Conservation (phyloP, 2,888 invertebrate genomes). For the Agriopis aurantiaria region DNA sequence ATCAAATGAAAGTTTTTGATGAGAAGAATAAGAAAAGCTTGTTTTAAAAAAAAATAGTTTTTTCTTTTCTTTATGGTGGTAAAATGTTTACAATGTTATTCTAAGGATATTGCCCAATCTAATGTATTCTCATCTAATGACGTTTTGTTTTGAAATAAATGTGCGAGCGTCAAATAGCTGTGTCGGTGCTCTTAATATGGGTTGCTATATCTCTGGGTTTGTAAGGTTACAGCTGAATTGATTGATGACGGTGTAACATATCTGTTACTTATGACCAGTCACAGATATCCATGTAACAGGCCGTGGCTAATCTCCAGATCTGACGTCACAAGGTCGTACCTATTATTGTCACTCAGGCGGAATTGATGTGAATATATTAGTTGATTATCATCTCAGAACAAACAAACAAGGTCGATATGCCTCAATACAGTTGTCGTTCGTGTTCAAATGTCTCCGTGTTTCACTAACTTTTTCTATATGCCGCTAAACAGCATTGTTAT, state of each 20-base stretch:
- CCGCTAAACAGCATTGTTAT: not conserved
- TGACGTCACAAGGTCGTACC: conserved; percentile 16
- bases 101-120: no score
- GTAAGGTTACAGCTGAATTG: conserved; percentile 21
- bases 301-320: conserved; percentile 24
- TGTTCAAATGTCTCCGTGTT: not conserved
- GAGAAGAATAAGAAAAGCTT: no score
- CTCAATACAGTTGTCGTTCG: no score
- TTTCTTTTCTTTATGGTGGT: no score
- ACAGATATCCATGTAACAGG: conserved; percentile 17
- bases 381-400: not conserved
- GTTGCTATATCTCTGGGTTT: not conserved
- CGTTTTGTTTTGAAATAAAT: no score
- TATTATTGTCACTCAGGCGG: conserved; percentile 18
- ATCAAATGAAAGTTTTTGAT: no score
- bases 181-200: not conserved
- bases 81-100: no score
- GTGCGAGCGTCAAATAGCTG: no score
- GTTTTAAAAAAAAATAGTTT: no score
- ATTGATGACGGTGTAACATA: conserved; percentile 20
- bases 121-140: no score
- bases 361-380: conserved; percentile 17
- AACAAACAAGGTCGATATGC: no score
- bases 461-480: not conserved
- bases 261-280: conserved; percentile 13